Base-by-base conservation (phyloP, 2,113 vertebrate genomes). In the Calidris pugnax region DNA sequence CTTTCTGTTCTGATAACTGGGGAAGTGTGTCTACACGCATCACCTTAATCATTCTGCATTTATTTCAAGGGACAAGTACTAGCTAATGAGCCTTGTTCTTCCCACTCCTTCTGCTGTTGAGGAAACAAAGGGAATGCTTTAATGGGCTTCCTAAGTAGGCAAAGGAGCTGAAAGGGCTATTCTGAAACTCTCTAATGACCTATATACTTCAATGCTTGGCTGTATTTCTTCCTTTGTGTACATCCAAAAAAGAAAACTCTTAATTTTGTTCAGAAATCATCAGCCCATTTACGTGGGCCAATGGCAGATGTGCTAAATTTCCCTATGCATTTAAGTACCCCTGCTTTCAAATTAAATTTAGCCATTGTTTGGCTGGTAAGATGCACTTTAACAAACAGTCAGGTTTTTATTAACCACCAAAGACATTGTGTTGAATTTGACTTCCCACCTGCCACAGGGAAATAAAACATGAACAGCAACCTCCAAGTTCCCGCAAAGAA, bases 311-410 rank as follows among this genome's bases (percentile, higher is more conserved):
- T 87, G 59, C 37, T 95, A 85, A 88, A 94, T 97, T 94, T 93
- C 50, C 94, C 91, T 94, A 93, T 96, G 67, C 79, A 97, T 97
- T 98, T 97, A 97, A 97, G 97, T 96, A 83, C 86, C 67, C 83
- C 76, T 94, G 72, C 95, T 95, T 97, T 96, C 92, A 97, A 80
- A 95, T 71, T 93, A 78, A 90, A 56, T 87, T 57, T 78, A 95
- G 77, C 69, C 67, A 86, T 87, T 95, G 85, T 96, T 97, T 93
- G 93, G 77, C 91, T 93, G 95, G 68, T 66, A 97, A 97, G 86
- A 81, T 76, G 67, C 69, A 90, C 96, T 97, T 96, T 89, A 96
- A 79, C 66, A 60, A 26, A 59, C 69, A 92, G 71, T 91, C 79
- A 85, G 14, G 4, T 87, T 82, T 89, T 90, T 92, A 90, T 68